Conservation (phyloP, 2,888 invertebrate genomes). For the Bugulina stolonifera region DNA sequence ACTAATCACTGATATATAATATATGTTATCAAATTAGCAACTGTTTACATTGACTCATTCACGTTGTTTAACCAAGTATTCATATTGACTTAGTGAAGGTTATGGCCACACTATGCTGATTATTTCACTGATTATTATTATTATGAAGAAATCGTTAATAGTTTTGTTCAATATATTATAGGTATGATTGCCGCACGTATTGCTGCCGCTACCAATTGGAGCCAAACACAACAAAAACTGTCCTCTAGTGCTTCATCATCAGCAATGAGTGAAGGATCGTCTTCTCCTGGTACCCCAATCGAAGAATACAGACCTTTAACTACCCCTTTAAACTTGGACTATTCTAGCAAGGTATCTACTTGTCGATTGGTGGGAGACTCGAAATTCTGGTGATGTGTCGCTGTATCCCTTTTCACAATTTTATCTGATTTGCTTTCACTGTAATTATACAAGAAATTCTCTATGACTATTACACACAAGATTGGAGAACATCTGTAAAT, state of each 20-base stretch:
- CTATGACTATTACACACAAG: neutral
- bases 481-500: neutral
- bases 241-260: neutral
- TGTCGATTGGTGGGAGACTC: too few species aligned
- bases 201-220: neutral
- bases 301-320: conserved; percentile 23
- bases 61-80: too few species aligned
- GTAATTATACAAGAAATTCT: too few species aligned
- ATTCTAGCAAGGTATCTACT: conserved; percentile 24
- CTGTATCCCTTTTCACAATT: too few species aligned
- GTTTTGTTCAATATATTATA: neutral
- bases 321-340: conserved; percentile 25
- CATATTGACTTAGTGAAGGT: too few species aligned
- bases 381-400: too few species aligned
- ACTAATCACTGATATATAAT: too few species aligned
- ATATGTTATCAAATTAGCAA: too few species aligned
- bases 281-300: neutral
- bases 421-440: too few species aligned
- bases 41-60: too few species aligned
- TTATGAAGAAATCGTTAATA: neutral
- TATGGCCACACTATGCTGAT: too few species aligned
- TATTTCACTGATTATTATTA: too few species aligned
- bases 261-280: neutral
- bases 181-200: conserved; percentile 20
- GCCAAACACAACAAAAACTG: neutral